A percentile compares a stretch with the other conserved stretches of the same genome.
Conservation (phyloP, 2,113 vertebrate genomes). For the Mesocricetus auratus region DNA sequence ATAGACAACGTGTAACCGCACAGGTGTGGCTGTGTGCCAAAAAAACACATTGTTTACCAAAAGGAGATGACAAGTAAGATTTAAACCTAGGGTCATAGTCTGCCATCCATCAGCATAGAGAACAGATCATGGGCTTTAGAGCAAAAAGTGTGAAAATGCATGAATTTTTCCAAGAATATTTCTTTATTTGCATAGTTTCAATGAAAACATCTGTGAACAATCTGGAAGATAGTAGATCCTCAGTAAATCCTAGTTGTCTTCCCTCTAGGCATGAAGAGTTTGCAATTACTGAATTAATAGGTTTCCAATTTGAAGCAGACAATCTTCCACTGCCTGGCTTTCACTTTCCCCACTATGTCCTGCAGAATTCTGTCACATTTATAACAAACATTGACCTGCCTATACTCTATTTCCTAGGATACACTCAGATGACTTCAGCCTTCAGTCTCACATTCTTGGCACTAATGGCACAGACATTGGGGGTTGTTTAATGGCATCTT, state of each 20-base stretch:
- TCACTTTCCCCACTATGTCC: not conserved
- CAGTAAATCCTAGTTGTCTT: not conserved
- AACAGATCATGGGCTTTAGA: not conserved
- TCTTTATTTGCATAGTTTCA: constrained; percentile 2
- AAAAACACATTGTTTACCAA: constrained; percentile 2
- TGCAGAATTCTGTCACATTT: not conserved
- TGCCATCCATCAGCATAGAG: not conserved
- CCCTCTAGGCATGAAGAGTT: not conserved
- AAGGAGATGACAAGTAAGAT: constrained; percentile 1
- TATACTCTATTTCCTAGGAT: not conserved
- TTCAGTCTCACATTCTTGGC: constrained; percentile 14
- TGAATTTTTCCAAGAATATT: not conserved
- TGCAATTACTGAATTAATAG: not conserved
- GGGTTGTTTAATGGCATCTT: constrained; percentile 54
- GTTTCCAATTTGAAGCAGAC: constrained; percentile 23
- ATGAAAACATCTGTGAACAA: constrained; percentile 18
- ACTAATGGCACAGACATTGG: not conserved
- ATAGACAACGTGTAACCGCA: not conserved
- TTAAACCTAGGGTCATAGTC: not conserved
- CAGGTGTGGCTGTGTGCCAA: not conserved
- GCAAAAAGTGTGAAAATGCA: constrained; percentile 12
- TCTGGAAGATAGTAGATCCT: not conserved
- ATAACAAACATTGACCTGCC: not conserved
- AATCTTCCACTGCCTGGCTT: not conserved
- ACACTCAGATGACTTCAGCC: not conserved